phyloP scores from a whole-genome alignment of 2,797 vertebrate species.

The Acropternis orthonyx region DNA sequence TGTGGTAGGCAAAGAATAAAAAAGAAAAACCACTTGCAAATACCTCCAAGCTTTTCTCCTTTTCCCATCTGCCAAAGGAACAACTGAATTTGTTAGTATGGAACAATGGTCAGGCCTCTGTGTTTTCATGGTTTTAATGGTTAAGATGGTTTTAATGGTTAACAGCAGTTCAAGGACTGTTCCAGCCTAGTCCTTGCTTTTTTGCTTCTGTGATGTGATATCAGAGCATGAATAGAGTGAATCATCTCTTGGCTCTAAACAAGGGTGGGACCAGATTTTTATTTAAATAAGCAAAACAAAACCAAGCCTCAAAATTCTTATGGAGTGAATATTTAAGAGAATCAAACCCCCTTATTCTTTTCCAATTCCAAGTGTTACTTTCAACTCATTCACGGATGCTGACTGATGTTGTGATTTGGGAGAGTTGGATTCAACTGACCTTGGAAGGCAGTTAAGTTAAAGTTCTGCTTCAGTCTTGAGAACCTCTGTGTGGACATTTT shows the following conservation, averaged over 20 bases:
- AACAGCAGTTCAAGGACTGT: background rate
- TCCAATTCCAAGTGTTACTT: background rate
- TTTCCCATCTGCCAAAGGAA: background rate
- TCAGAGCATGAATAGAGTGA: background rate
- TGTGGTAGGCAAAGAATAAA: slow-evolving; percentile 19
- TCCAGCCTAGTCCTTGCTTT: background rate
- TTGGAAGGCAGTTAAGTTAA: background rate
- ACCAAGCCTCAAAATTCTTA: background rate
- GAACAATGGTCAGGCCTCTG: background rate
- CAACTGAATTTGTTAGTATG: background rate
- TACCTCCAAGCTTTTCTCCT: background rate
- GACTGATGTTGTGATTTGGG: background rate
- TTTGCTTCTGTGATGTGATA: background rate
- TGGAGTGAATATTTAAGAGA: background rate
- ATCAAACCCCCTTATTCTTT: background rate
- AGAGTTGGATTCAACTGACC: background rate
- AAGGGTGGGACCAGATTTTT: background rate
- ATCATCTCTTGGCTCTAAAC: background rate
- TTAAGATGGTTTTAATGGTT: background rate
- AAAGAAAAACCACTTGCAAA: background rate
- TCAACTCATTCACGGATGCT: background rate
- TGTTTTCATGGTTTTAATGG: slow-evolving; percentile 2
- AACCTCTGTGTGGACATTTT: background rate
- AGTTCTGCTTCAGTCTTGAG: background rate
- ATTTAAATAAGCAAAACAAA: background rate